Evolutionary conservation across 2,797 vertebrate genomes (phyloP).

Genomic region (Falco naumanni): DNA sequence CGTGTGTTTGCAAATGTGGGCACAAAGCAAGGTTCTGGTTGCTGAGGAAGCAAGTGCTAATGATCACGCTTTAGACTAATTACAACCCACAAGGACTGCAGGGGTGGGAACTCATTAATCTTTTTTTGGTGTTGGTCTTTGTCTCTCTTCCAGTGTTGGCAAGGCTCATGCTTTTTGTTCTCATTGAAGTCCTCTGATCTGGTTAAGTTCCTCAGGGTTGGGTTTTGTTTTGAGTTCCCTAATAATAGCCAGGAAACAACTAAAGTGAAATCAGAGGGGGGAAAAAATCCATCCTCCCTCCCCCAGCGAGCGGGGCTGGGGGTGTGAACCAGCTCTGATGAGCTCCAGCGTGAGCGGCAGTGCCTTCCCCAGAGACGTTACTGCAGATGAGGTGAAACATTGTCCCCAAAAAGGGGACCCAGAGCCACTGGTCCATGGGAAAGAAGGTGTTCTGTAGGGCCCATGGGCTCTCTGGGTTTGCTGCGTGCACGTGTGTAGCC

Average conservation of each 20-base stretch:
- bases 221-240: neutral
- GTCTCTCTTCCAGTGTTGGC: neutral
- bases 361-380: neutral
- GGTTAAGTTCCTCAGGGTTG: neutral
- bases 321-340: rapidly evolving
- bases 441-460: neutral
- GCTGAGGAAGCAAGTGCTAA: slow-evolving; percentile 29
- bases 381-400: neutral
- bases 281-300: neutral
- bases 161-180: neutral
- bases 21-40: neutral
- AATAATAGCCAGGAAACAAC: neutral
- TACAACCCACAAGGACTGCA: neutral
- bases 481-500: neutral
- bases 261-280: neutral
- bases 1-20: neutral
- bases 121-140: slow-evolving; percentile 27
- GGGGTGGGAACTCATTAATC: slow-evolving; percentile 18
- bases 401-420: neutral
- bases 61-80: slow-evolving; percentile 27
- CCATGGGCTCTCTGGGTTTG: neutral
- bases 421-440: neutral
- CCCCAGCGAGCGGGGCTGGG: neutral
- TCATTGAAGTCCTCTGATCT: neutral
- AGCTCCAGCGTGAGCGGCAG: neutral